phyloP scores from a whole-genome alignment of 1,140 invertebrate genomes.

The Papilio glaucus region DNA sequence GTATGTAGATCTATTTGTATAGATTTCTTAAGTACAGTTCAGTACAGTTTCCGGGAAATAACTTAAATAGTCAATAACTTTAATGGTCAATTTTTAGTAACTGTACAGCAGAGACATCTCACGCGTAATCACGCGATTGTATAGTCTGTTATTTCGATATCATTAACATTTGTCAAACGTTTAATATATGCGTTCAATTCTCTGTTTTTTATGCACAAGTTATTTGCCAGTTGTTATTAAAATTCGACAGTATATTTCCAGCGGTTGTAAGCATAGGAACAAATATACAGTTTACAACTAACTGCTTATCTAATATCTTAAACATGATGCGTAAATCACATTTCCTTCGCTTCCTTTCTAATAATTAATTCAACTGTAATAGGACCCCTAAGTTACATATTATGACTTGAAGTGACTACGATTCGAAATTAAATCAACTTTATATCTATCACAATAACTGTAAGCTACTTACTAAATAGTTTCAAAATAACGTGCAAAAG shows the following conservation, averaged over 20 bases:
- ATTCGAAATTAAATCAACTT: conserved; percentile 74
- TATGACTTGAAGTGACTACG: conserved; percentile 83
- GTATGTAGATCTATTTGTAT: conserved; percentile 49
- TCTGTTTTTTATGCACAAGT: too few relatives aligned
- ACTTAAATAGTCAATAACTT: too few relatives aligned
- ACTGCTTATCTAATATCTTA: conserved; percentile 63
- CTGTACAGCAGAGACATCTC: neutral
- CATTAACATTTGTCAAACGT: neutral
- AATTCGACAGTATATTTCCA: conserved; percentile 57
- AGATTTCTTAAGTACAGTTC: conserved; percentile 74
- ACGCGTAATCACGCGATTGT: neutral
- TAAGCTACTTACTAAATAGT: conserved; percentile 61
- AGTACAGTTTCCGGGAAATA: conserved; percentile 34
- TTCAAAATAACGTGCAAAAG: conserved; percentile 61
- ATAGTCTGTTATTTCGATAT: conserved; percentile 6
- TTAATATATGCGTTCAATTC: neutral
- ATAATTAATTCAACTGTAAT: conserved; percentile 56
- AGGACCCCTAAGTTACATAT: conserved; percentile 78
- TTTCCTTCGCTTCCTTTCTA: conserved; percentile 61
- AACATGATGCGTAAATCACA: conserved; percentile 70
- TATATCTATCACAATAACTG: conserved; percentile 77
- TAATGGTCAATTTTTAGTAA: neutral
- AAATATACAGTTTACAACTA: conserved; percentile 59
- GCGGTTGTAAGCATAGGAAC: conserved; percentile 69
- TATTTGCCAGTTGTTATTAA: conserved; percentile 30